Percentiles rank a stretch among this genome's conserved stretches.
phyloP scores from a whole-genome alignment of 2,797 vertebrate species.

The Enoplosus armatus region DNA sequence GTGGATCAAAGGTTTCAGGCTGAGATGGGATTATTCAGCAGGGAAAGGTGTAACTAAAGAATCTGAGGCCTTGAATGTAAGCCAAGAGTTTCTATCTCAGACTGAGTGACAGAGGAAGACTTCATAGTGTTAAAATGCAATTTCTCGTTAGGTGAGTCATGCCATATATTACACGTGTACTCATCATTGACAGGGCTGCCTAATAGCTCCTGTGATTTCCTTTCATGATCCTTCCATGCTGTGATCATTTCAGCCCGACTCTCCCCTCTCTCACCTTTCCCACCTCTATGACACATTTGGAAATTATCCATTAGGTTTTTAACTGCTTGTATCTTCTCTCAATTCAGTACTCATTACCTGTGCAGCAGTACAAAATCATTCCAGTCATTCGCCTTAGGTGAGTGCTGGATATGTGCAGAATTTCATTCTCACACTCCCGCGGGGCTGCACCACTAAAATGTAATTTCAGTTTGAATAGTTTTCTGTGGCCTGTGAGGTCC shows the following conservation, averaged over 20 bases:
- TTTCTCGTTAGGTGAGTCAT: conserved; percentile 5
- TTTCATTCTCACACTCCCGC: conserved; percentile 62
- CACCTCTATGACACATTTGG: conserved; percentile 53
- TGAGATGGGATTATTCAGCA: conserved; percentile 55
- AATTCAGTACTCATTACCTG: conserved; percentile 63
- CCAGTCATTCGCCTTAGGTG: conserved; percentile 59
- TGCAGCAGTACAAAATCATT: conserved; percentile 74
- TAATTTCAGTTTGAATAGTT: conserved; percentile 73
- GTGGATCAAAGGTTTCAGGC: conserved; percentile 70
- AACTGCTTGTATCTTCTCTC: conserved; percentile 63
- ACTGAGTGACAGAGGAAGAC: conserved; percentile 37
- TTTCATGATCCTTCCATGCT: conserved; percentile 30
- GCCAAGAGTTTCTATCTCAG: conserved; percentile 58
- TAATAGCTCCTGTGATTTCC: conserved; percentile 19
- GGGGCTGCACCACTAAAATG: conserved; percentile 56
- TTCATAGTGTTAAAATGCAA: conserved; percentile 31
- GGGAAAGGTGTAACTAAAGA: conserved; percentile 56
- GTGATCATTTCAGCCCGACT: conserved; percentile 40
- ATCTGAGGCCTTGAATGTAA: conserved; percentile 48
- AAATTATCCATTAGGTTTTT: conserved; percentile 73
- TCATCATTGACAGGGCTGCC: conserved; percentile 7
- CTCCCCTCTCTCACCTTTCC: conserved; percentile 36
- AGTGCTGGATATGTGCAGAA: conserved; percentile 62
- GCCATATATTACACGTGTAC: neutral
- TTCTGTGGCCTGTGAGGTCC: conserved; percentile 50